These are phyloP conservation scores for Acrocephalus kingi DNA, from an alignment of 2,113 vertebrate species.

Conservation along the genomic window DNA sequence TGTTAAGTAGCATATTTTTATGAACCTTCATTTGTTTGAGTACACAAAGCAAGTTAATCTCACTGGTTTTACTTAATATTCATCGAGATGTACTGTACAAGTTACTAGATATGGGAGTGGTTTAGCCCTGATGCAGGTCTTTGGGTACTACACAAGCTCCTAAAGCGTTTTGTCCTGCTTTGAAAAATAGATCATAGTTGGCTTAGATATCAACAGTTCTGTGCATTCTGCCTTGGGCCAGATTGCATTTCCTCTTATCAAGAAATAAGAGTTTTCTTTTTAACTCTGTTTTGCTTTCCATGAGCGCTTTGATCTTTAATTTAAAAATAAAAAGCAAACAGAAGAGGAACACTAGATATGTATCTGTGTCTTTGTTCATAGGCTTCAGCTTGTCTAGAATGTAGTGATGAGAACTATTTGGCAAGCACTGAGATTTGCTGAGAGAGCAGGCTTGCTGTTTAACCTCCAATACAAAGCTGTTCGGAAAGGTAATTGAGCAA, in stretches of 20 bases:
- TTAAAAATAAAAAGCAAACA: slow-evolving; percentile 6
- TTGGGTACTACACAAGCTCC: not conserved
- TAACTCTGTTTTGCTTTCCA: slow-evolving; percentile 24
- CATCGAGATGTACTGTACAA: not conserved
- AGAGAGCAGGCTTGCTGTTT: not conserved
- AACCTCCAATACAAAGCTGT: not conserved
- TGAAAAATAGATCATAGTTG: slow-evolving; percentile 18
- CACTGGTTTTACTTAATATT: not conserved
- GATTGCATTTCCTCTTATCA: slow-evolving; percentile 48
- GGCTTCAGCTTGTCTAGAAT: not conserved
- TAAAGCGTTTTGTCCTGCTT: slow-evolving; percentile 35
- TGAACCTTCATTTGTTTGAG: not conserved
- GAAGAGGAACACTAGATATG: not conserved
- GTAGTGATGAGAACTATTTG: not conserved
- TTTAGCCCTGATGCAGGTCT: not conserved
- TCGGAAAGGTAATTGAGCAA: not conserved
- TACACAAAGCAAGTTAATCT: not conserved
- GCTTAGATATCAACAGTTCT: slow-evolving; percentile 21
- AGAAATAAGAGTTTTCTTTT: slow-evolving; percentile 36
- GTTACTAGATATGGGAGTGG: not conserved
- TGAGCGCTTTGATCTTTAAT: slow-evolving; percentile 45
- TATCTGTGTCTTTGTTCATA: not conserved
- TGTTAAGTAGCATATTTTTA: not conserved
- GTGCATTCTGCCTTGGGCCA: slow-evolving; percentile 31
- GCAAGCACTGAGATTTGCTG: not conserved